Percentiles rank a stretch among this genome's conserved stretches.
phyloP scores from a whole-genome alignment of 2,888 invertebrate species.

The Troides oblongomaculatus region DNA sequence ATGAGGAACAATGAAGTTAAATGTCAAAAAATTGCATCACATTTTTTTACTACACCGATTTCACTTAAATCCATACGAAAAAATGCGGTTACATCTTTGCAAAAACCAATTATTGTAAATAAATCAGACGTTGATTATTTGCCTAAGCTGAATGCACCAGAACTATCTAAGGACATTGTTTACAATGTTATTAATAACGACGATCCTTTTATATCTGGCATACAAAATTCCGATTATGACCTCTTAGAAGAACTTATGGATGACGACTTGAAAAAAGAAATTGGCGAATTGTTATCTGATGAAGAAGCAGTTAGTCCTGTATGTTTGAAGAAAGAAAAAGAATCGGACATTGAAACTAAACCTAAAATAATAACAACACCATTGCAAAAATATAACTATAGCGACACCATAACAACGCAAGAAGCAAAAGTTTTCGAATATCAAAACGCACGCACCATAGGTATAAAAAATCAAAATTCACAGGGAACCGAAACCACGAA shows the following conservation, averaged over 20 bases:
- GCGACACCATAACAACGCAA: background rate
- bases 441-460: background rate
- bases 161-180: constrained; percentile 38
- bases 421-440: background rate
- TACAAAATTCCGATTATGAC: constrained; percentile 66
- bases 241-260: constrained; percentile 72
- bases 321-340: constrained; percentile 34
- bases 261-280: constrained; percentile 69
- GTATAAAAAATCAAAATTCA: background rate
- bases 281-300: constrained; percentile 67
- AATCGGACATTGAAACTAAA: constrained; percentile 7
- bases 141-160: constrained; percentile 27
- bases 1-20: background rate
- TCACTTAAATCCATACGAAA: background rate
- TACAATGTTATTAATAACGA: constrained; percentile 39
- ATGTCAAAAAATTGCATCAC: constrained; percentile 2
- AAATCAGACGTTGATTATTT: constrained; percentile 28
- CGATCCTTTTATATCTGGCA: constrained; percentile 61
- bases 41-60: background rate
- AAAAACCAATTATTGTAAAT: constrained; percentile 15
- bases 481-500: background rate
- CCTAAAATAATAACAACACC: constrained; percentile 4
- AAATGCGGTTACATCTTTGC: background rate
- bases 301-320: constrained; percentile 48
- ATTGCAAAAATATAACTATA: constrained; percentile 9